A percentile compares a stretch with the other conserved stretches of the same genome.
phyloP scores from a whole-genome alignment of 2,113 vertebrate species.

The Rhagologus leucostigma region DNA sequence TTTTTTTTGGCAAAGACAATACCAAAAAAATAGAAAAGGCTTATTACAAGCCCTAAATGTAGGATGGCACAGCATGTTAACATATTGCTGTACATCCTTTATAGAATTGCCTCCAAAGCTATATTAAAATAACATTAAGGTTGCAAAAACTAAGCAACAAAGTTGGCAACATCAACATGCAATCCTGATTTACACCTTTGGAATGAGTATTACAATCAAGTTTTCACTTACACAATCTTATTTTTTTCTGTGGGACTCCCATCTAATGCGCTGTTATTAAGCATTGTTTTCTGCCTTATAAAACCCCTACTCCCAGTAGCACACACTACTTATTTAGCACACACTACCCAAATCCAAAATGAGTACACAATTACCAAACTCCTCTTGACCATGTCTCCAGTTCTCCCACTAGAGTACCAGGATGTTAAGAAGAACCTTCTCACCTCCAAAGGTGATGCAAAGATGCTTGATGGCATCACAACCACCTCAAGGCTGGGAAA shows the following conservation, averaged over 20 bases:
- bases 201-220: not conserved
- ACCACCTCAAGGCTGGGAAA: not conserved
- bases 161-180: slow-evolving; percentile 36
- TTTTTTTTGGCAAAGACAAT: slow-evolving; percentile 42
- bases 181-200: slow-evolving; percentile 44
- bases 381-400: accelerated
- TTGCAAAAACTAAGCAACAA: slow-evolving; percentile 60
- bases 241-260: not conserved
- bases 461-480: not conserved
- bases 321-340: not conserved
- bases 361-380: not conserved
- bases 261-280: not conserved
- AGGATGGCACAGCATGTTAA: slow-evolving; percentile 60
- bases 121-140: slow-evolving; percentile 49
- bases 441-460: not conserved
- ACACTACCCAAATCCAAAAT: not conserved
- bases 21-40: not conserved
- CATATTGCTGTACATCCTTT: slow-evolving; percentile 62
- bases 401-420: not conserved
- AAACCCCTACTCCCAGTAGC: not conserved
- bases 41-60: slow-evolving; percentile 58
- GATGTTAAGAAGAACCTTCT: not conserved
- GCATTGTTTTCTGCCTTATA: not conserved
- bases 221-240: not conserved
- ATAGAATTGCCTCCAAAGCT: slow-evolving; percentile 49